Evolutionary conservation across 2,888 invertebrate species (phyloP).

Genomic region (Ormyrus pomaceus): DNA sequence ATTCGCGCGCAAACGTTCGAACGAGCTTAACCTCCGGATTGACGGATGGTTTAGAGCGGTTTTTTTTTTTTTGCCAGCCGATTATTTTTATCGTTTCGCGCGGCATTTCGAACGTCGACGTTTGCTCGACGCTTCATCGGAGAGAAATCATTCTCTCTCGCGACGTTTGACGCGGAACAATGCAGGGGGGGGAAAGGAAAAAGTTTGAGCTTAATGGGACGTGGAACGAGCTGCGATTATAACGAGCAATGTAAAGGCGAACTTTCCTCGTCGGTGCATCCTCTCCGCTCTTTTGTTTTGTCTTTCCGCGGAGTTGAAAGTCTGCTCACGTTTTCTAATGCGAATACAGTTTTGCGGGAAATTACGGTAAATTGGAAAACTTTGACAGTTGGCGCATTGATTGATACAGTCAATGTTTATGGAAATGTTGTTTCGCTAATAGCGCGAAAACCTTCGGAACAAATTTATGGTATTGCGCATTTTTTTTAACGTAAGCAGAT

Average conservation of each 20-base stretch:
- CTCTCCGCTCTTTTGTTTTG: not conserved
- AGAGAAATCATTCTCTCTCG: constrained; percentile 28
- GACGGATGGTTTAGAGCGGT: too few species aligned
- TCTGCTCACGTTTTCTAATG: not conserved
- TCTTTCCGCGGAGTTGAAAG: constrained; percentile 16
- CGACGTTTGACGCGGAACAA: not conserved
- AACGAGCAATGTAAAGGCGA: constrained; percentile 12
- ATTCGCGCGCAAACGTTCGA: too few species aligned
- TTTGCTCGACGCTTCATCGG: not conserved
- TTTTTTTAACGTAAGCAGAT: constrained; percentile 18
- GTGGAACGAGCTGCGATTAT: not conserved
- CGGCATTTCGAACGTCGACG: not conserved
- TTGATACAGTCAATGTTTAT: not conserved
- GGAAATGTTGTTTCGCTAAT: too few species aligned
- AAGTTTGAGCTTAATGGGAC: not conserved
- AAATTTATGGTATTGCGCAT: not conserved
- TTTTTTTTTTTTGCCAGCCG: too few species aligned
- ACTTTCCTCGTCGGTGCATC: not conserved
- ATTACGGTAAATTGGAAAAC: not conserved
- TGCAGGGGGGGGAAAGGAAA: not conserved
- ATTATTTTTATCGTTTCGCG: not conserved
- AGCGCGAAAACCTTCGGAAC: not conserved
- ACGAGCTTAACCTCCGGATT: too few species aligned
- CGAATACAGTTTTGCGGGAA: not conserved
- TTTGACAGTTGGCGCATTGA: not conserved